Conservation (phyloP, 2,797 vertebrate genomes). For the Bradypus variegatus region DNA sequence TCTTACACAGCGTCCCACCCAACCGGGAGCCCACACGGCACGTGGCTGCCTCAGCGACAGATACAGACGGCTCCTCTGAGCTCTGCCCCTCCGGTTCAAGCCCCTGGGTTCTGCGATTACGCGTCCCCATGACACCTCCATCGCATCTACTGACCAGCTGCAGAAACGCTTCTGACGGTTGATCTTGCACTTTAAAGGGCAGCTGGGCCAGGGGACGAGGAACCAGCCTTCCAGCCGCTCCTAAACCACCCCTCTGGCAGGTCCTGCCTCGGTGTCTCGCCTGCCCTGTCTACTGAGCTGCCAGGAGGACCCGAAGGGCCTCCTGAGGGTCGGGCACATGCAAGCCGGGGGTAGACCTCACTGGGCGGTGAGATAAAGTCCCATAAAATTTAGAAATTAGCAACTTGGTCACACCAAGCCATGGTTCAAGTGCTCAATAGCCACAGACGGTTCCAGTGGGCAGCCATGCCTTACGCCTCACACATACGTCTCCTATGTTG, state of each 20-base stretch:
- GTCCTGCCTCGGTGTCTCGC: no score
- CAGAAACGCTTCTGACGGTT: not conserved
- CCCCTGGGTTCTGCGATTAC: not conserved
- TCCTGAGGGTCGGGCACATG: not conserved
- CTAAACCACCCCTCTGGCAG: no score
- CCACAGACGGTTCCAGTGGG: no score
- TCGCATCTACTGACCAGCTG: not conserved
- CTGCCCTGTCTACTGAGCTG: no score
- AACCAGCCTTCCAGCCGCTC: not conserved
- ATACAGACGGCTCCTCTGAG: not conserved
- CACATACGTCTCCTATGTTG: fast-evolving
- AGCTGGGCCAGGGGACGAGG: not conserved
- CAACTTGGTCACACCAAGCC: not conserved
- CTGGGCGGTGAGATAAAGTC: not conserved
- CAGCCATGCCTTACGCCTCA: no score
- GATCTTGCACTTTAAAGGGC: not conserved
- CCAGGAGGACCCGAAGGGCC: not conserved
- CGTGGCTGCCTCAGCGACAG: not conserved
- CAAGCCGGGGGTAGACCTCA: no score
- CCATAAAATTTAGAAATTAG: not conserved
- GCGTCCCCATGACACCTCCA: not conserved
- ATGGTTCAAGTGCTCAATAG: not conserved
- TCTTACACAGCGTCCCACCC: not conserved
- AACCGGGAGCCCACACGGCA: not conserved
- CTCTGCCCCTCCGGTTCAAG: not conserved